Base-by-base conservation (phyloP, 2,797 vertebrate genomes). In the Gephyroberyx darwinii region DNA sequence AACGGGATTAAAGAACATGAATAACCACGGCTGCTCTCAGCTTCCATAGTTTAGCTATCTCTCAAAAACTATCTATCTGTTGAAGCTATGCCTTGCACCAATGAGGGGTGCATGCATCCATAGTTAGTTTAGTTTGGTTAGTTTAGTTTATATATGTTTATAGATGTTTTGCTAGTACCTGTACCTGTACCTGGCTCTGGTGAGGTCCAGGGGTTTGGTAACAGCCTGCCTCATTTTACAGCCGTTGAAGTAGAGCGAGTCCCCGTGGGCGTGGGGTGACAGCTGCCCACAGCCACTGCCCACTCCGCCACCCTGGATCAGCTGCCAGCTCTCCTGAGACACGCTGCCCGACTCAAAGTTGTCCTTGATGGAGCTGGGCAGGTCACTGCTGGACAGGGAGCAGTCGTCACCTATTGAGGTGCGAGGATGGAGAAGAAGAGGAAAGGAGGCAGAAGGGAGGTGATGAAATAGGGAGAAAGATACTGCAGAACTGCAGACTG, bases 201-300 rank as follows among this genome's bases (percentile, higher is more conserved):
- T 99, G 88, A 99, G 96, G 92, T 99, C 98, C 90, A 99, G 94
- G 65, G 96, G 96, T 87, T 96, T 98, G 77, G 97, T 98, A 82
- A 98, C 93, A 65, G 97, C 97, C 92, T 99, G 97, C 90, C 98
- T 94, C 91, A 96, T 93, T 91, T 97, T 96, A 92, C 98, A 99
- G 87, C 96, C 98, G 30, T 95, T 97, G 83, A 99, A 99, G 90
- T 99, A 99, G 43, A 99, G 94, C 0, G 98, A 99, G 88, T 99
- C 97, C 81, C 98, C 98, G 0, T 99, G 97, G 72, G 98, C 98
- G 0, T 98, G 98, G 6, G 98, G 98, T 5, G 95, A 96, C 72
- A 99, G 93, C 92, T 98, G 98, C 52, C 98, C 98, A 69, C 98
- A 99, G 81, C 98, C 98, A 16, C 96, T 98, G 79, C 96, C 96